Conservation (phyloP, 2,113 vertebrate genomes). For the Dasyornis broadbenti region DNA sequence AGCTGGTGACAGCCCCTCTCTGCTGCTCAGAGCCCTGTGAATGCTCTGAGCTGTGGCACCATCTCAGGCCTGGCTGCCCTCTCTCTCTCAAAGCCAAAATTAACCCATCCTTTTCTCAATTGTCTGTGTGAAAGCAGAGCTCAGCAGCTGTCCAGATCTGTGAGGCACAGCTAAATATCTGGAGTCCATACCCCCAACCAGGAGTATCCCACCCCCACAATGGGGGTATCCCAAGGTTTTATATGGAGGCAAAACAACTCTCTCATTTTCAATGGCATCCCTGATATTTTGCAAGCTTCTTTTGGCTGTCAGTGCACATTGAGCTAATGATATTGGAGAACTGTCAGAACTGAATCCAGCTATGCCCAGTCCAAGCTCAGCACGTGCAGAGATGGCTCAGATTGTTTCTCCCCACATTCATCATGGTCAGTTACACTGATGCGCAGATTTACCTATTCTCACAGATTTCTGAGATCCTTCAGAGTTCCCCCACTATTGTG, state of each 20-base stretch:
- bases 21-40: not conserved
- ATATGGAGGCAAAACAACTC: not conserved
- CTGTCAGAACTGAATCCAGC: not conserved
- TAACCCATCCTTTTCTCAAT: not conserved
- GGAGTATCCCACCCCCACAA: not conserved
- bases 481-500: accelerated
- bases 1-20: not conserved
- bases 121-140: not conserved
- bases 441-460: not conserved
- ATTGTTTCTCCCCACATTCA: not conserved
- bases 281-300: not conserved
- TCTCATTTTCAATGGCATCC: not conserved
- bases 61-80: not conserved
- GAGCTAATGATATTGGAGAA: not conserved
- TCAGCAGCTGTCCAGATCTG: not conserved
- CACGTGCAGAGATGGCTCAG: not conserved
- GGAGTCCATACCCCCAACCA: not conserved
- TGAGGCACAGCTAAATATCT: not conserved
- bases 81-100: not conserved
- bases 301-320: not conserved
- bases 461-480: not conserved
- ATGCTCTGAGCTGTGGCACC: not conserved
- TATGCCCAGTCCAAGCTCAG: not conserved
- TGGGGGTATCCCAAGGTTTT: not conserved
- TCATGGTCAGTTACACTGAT: not conserved